Percentiles rank a stretch among this genome's conserved stretches.
Evolutionary conservation across 2,888 invertebrate species (phyloP).

Genomic region (Clistopyga incitator): DNA sequence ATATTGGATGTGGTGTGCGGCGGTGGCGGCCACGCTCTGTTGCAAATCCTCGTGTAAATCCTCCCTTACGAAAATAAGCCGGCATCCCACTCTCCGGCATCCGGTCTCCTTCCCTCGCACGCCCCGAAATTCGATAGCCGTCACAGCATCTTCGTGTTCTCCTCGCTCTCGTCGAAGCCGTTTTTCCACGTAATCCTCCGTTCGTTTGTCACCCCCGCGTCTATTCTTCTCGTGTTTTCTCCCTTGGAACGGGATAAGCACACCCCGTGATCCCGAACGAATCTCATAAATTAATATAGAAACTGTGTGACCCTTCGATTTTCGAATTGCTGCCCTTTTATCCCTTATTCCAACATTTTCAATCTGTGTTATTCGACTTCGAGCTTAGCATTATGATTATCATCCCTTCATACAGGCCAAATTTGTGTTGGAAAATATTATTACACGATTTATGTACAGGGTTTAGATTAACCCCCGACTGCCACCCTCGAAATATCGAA

Average conservation of each 20-base stretch:
- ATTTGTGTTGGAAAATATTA: neutral
- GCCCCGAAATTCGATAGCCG: slow-evolving; percentile 56
- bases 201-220: slow-evolving; percentile 58
- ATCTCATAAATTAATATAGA: slow-evolving; percentile 59
- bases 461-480: too few relatives aligned
- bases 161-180: slow-evolving; percentile 35
- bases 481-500: too few relatives aligned
- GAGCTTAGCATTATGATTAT: slow-evolving; percentile 1
- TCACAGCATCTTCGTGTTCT: slow-evolving; percentile 48
- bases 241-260: slow-evolving; percentile 16
- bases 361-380: neutral
- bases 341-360: slow-evolving; percentile 7
- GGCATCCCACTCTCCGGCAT: slow-evolving; percentile 29
- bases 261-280: neutral
- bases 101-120: neutral
- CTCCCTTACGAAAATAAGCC: slow-evolving; percentile 65
- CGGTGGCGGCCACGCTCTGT: slow-evolving; percentile 33
- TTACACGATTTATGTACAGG: too few relatives aligned
- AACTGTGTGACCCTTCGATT: slow-evolving; percentile 35
- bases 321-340: slow-evolving; percentile 26
- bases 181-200: slow-evolving; percentile 70
- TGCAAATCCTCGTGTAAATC: slow-evolving; percentile 69
- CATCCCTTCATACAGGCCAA: neutral
- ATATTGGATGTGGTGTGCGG: slow-evolving; percentile 54
- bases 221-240: slow-evolving; percentile 29